Percentiles rank a stretch among this genome's conserved stretches.
phyloP scores from a whole-genome alignment of 2,888 invertebrate genomes.

The Plebejus argus region DNA sequence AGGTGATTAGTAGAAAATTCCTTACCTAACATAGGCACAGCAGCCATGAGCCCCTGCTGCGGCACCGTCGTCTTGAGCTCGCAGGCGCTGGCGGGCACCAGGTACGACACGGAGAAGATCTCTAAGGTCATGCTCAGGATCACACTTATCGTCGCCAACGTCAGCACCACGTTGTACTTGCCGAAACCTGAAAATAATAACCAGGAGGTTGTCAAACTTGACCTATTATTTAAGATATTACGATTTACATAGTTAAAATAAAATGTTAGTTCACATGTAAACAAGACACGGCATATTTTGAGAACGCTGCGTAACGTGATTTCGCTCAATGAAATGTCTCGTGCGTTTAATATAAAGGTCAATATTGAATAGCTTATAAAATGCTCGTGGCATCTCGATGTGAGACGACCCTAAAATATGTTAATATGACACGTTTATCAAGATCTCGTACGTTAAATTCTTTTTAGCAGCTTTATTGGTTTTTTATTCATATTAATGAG shows the following conservation, averaged over 20 bases:
- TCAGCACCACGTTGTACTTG: constrained; percentile 58
- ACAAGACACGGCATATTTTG: too few relatives aligned
- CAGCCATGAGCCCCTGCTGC: constrained; percentile 67
- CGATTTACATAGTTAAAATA: too few relatives aligned
- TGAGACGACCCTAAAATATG: background rate
- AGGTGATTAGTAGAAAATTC: too few relatives aligned
- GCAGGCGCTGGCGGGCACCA: constrained; percentile 68
- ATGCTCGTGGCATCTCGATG: too few relatives aligned
- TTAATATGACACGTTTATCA: background rate
- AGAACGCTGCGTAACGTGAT: too few relatives aligned
- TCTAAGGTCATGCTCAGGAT: constrained; percentile 65
- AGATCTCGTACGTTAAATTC: background rate
- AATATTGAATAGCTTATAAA: too few relatives aligned
- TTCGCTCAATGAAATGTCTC: too few relatives aligned
- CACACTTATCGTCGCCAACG: constrained; percentile 54
- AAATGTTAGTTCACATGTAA: too few relatives aligned
- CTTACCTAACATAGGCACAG: constrained; percentile 61
- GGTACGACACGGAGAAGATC: constrained; percentile 63
- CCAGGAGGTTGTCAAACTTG: too few relatives aligned
- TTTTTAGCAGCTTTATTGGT: background rate
- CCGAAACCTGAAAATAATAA: constrained; percentile 56
- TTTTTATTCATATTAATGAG: background rate
- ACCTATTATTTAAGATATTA: too few relatives aligned
- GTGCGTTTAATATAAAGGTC: too few relatives aligned
- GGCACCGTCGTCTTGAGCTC: constrained; percentile 62